phyloP scores from a whole-genome alignment of 2,888 invertebrate genomes.

The Noctua janthe region DNA sequence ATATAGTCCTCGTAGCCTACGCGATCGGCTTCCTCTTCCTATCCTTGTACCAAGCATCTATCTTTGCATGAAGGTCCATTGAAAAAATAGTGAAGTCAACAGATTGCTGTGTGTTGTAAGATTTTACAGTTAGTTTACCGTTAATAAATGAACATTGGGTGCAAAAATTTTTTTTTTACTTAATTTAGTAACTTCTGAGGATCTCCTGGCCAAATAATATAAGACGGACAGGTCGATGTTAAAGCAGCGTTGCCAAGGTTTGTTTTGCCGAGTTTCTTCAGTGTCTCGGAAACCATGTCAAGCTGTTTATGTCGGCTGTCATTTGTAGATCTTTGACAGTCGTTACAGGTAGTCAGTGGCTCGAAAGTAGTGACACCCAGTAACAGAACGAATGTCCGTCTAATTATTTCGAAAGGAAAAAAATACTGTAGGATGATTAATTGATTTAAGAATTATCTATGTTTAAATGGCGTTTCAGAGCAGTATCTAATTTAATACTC shows the following conservation, averaged over 20 bases:
- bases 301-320: no score
- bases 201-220: no score
- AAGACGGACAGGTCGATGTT: no score
- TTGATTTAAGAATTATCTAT: neutral
- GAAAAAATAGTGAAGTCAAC: conserved; percentile 52
- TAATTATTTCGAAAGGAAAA: conserved; percentile 19
- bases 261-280: no score
- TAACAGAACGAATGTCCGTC: neutral
- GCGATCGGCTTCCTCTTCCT: conserved; percentile 82
- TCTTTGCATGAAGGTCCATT: conserved; percentile 55
- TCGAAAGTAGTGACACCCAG: no score
- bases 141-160: conserved; percentile 47
- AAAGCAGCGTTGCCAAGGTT: no score
- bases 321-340: no score
- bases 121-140: conserved; percentile 38
- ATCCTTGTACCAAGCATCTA: conserved; percentile 79
- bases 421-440: neutral
- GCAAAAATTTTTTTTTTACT: neutral
- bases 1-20: conserved; percentile 80
- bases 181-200: neutral
- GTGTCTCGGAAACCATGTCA: no score
- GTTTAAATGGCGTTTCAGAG: conserved; percentile 5
- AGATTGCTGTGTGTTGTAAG: conserved; percentile 42
- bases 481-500: neutral
- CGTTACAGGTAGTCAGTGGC: no score